Conservation (phyloP, 2,113 vertebrate genomes). For the Murina feae region DNA sequence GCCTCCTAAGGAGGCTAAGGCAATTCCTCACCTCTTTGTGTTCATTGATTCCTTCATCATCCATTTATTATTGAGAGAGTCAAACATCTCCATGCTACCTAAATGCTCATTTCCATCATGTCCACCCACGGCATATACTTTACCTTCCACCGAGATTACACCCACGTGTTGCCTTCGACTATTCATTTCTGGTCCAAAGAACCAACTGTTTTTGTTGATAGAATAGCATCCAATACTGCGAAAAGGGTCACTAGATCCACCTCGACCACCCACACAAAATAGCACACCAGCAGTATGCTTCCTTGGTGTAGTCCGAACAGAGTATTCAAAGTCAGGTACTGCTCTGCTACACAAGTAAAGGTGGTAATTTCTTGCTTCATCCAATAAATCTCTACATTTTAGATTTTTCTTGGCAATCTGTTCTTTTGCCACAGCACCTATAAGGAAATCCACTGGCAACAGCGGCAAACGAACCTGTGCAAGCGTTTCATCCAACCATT, state of each 20-base stretch:
- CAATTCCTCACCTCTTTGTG: constrained; percentile 98
- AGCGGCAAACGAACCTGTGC: constrained; percentile 97
- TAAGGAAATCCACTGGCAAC: constrained; percentile 94
- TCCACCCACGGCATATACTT: constrained; percentile 97
- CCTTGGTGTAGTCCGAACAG: constrained; percentile 91
- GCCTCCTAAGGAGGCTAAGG: constrained; percentile 92
- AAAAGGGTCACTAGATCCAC: too few species aligned
- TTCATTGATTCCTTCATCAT: constrained; percentile 99
- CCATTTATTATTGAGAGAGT: constrained; percentile 97
- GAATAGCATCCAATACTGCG: too few species aligned
- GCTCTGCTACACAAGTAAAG: constrained; percentile 94
- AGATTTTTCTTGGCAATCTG: constrained; percentile 94
- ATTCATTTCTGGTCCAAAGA: too few species aligned
- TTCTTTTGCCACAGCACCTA: constrained; percentile 95
- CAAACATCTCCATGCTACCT: constrained; percentile 98
- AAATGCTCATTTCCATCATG: constrained; percentile 98
- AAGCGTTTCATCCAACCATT: constrained; percentile 94
- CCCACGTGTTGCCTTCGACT: too few species aligned
- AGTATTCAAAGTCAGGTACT: constrained; percentile 96
- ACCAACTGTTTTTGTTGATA: too few species aligned
- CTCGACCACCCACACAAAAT: too few species aligned
- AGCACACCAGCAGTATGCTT: constrained; percentile 99
- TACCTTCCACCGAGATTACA: too few species aligned
- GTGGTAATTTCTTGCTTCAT: constrained; percentile 98
- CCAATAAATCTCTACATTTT: constrained; percentile 96